Percentiles rank a stretch among this genome's conserved stretches.
phyloP scores from a whole-genome alignment of 2,797 vertebrate species.

The Dendrocincla fuliginosa region DNA sequence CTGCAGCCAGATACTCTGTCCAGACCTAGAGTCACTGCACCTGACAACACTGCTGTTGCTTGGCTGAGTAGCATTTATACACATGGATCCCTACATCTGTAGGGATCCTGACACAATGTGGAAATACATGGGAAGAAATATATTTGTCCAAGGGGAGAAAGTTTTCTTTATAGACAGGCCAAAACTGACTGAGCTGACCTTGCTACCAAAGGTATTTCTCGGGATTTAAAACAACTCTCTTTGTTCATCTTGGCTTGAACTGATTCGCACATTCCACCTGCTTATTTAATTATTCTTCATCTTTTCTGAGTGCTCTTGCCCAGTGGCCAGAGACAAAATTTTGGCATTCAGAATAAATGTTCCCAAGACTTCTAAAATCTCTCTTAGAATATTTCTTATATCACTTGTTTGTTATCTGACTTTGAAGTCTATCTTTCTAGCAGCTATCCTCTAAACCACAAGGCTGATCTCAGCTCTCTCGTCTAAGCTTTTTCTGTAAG shows the following conservation, averaged over 20 bases:
- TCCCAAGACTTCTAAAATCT: background rate
- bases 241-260: conserved; percentile 1
- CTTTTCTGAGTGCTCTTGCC: background rate
- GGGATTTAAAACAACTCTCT: background rate
- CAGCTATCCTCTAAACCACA: background rate
- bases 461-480: background rate
- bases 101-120: background rate
- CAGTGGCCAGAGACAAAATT: background rate
- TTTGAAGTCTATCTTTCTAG: background rate
- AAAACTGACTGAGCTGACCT: background rate
- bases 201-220: background rate
- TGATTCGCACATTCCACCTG: background rate
- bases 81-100: background rate
- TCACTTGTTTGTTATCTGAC: background rate
- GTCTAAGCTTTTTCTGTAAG: background rate
- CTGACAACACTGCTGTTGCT: conserved; percentile 47
- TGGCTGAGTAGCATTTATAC: conserved; percentile 6
- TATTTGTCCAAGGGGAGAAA: background rate
- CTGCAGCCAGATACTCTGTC: conserved; percentile 28
- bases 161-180: conserved; percentile 6
- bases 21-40: conserved; percentile 24
- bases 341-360: background rate
- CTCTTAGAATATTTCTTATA: background rate
- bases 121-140: background rate
- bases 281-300: background rate